A percentile compares a stretch with the other conserved stretches of the same genome.
phyloP scores from a whole-genome alignment of 1,140 invertebrate species.

The Zelostemma sp. region DNA sequence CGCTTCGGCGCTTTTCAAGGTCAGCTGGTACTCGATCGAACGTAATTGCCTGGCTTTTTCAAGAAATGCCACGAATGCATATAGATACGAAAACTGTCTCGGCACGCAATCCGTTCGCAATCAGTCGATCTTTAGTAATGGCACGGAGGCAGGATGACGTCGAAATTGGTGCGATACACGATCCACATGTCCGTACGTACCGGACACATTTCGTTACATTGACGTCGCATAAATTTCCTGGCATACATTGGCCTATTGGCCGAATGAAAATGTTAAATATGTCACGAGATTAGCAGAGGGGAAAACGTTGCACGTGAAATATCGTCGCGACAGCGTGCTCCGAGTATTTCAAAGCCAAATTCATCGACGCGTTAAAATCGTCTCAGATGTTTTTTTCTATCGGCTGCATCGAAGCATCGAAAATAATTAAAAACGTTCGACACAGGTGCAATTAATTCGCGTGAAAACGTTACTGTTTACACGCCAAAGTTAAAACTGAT shows the following conservation, averaged over 20 bases:
- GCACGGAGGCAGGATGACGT: background rate
- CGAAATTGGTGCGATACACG: slow-evolving; percentile 13
- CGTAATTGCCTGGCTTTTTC: too few species aligned
- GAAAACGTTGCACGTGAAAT: slow-evolving; percentile 47
- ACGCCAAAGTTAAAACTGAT: too few species aligned
- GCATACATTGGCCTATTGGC: slow-evolving; percentile 29
- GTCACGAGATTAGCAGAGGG: slow-evolving; percentile 45
- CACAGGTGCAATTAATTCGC: too few species aligned
- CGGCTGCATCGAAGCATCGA: too few species aligned
- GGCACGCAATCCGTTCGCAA: background rate
- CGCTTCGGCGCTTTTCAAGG: too few species aligned
- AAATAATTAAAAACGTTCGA: too few species aligned
- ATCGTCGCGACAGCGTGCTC: slow-evolving; percentile 38
- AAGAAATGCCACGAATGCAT: too few species aligned
- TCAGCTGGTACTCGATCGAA: too few species aligned
- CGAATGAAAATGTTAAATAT: slow-evolving; percentile 45
- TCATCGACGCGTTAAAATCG: too few species aligned
- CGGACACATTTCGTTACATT: slow-evolving; percentile 32
- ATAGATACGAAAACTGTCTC: background rate
- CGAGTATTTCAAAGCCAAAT: too few species aligned
- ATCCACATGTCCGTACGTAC: slow-evolving; percentile 19
- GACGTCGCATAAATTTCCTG: slow-evolving; percentile 41
- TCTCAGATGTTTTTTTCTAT: too few species aligned
- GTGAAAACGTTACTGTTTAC: too few species aligned
- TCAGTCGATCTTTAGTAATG: background rate